Percentiles rank a stretch among this genome's conserved stretches.
Conservation (phyloP, 2,797 vertebrate genomes). For the Austrolebias charrua region DNA sequence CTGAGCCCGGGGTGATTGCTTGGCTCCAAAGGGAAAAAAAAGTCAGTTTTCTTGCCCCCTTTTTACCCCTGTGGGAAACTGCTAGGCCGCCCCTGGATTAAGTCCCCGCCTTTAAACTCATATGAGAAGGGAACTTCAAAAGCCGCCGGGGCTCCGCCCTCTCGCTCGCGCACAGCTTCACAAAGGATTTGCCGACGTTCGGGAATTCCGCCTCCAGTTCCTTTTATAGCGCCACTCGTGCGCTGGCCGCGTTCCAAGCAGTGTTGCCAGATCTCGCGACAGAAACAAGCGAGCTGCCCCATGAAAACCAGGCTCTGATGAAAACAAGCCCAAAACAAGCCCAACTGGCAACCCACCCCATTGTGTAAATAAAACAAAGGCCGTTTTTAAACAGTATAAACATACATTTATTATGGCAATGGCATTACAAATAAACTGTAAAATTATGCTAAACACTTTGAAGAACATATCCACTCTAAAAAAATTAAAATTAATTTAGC, state of each 20-base stretch:
- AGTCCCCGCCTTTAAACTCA: slow-evolving; percentile 78
- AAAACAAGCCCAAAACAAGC: too few relatives aligned
- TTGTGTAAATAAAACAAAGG: too few relatives aligned
- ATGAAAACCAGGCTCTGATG: too few relatives aligned
- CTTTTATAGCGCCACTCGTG: slow-evolving; percentile 81
- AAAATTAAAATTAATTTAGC: too few relatives aligned
- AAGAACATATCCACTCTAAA: too few relatives aligned
- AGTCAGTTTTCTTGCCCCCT: slow-evolving; percentile 71
- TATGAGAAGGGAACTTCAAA: slow-evolving; percentile 78
- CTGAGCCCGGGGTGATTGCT: slow-evolving; percentile 61
- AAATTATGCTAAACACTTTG: too few relatives aligned
- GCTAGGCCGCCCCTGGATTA: slow-evolving; percentile 76
- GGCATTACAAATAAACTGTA: too few relatives aligned
- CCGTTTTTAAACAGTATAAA: too few relatives aligned
- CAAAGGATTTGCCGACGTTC: slow-evolving; percentile 82
- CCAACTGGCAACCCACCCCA: too few relatives aligned
- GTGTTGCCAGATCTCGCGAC: too few relatives aligned
- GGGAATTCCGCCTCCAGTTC: slow-evolving; percentile 82
- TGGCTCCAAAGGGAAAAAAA: slow-evolving; percentile 57
- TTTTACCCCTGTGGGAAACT: slow-evolving; percentile 75
- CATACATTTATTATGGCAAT: too few relatives aligned
- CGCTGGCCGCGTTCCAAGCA: slow-evolving; percentile 71
- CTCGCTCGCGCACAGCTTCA: slow-evolving; percentile 74
- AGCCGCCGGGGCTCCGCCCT: slow-evolving; percentile 74
- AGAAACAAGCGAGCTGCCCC: too few relatives aligned